Base-by-base conservation (phyloP, 2,113 vertebrate species). In the Phylloscopus trochiloides region DNA sequence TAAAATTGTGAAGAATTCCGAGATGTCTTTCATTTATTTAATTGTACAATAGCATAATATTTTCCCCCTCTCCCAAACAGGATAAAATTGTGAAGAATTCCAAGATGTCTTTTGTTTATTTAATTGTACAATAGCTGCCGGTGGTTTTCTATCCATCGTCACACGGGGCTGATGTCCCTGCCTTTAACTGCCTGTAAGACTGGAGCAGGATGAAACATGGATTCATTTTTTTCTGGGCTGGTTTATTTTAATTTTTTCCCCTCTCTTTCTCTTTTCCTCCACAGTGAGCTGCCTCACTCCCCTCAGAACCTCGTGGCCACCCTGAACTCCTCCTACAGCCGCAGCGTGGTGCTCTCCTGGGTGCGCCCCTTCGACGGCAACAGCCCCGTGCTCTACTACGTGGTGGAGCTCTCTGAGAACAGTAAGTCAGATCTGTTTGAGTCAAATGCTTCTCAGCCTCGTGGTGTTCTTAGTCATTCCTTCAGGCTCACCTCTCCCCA, bases 361-460 rank as follows among this genome's bases (percentile, higher is more conserved):
- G 98, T 99, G 9, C 98, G 99, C 3, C 99, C 99, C 70, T 99
- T 99, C 12, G 99, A 99, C 8, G 99, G 99, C 40, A 99, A 99
- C 98, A 99, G 99, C 81, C 99, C 99, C 1, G 98, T 99, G 10
- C 98, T 99, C 25, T 95, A 98, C 96, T 99, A 99, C 92, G 97
- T 99, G 42, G 98, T 99, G 43, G 99, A 99, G 97, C 98, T 99
- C 62, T 99, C 99, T 2, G 99, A 99, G 94, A 99, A 99, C 98
- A 99, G 99, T 99, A 74, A 98, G 3, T 50, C 38, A 65, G 18
- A 38, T 7, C 4, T 17, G n/a, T 17, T 36, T 16, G 24, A 98
- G 3, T 45, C 38, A 67, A 20, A 52, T 8, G 2, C 15, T 7
- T 38, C 55, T 58, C 61, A 74, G 21, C 21, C 26, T 32, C 34